Base-by-base conservation (phyloP, 2,888 invertebrate species). In the Diploptera punctata region DNA sequence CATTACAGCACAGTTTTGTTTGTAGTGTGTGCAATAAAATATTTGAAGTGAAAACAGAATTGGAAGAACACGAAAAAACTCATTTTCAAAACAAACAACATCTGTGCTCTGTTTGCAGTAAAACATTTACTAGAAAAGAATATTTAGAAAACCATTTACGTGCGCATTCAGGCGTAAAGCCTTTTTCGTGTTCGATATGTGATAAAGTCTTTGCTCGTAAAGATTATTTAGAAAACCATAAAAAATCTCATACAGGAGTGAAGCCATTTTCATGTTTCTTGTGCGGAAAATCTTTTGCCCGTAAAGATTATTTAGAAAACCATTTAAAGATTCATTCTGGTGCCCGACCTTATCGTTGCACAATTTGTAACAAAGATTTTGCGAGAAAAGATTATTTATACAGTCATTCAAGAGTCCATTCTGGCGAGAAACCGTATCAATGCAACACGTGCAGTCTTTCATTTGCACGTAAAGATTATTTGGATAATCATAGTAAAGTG, bases 401-500 rank as follows among this genome's bases (percentile, higher is more conserved):
- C 2, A 54, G 19, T 13, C 54, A 68, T 21, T 18, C n/a, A 19
- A 26, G 26, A 19, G 31, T 31, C 1, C 68, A 68, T 33, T 26
- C 52, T 29, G 68, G 68, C n/a, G 31, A 29, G 21, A 68, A 33
- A 21, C 68, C 54, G 3, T 68, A 52, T n/a, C n/a, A 24, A 1
- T 68, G 68, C 24, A 43, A 43, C 2, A 2, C 80, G 31, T 82
- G 82, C 75, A 74, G 74, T 10, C 81, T 81, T 74, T 78, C 77
- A 52, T 81, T 81, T 75, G 73, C 75, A 0, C 80, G 80, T 75
- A 80, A 79, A 1, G 81, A 81, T 75, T 78, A 79, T 73, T 74
- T 83, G 18, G 77, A 79, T 1, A 81, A 81, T 73, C 83, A 83
- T 72, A 80, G 81, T 78, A 81, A 81, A 75, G 79, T 79, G 70